Base-by-base conservation (phyloP, 64 coral and sea anemone species). In the Montipora foliosa region DNA sequence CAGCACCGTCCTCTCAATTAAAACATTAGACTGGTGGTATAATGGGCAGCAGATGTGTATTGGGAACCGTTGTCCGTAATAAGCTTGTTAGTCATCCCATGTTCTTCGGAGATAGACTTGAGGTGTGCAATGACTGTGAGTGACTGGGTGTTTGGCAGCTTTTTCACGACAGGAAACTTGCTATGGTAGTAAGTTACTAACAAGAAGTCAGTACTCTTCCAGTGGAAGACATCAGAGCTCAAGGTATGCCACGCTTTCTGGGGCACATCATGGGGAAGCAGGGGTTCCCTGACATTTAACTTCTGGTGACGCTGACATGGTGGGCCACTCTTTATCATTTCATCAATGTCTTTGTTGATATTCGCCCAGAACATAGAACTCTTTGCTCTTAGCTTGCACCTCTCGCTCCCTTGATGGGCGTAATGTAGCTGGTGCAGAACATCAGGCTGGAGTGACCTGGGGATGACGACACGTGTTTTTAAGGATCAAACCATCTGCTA, bases 231-330 rank as follows among this genome's bases (percentile, higher is more conserved):
- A 16, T 77, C 90, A 44, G 90, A 64, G 67, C 80, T 80, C 21
- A 92, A 71, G 13, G 77, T 92, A 71, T 92, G 90, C 90, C 90
- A 92, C 16, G 90, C 55, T 37, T 37, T 37, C 37, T 37, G 37
- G 37, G 37, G 1, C 37, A 37, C 37, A 37, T 37, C 37, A 37
- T 37, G 37, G 37, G 37, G 37, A 1, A 37, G 37, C 37, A 37
- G 2, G 37, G 37, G 37, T 37, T 37, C 37, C 2, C 37, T 37
- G 37, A 37, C 37, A 37, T 37, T 37, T 37, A 37, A 37, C 37
- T 37, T 37, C 58, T 85, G 83, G 37, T 37, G 37, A 37, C 37
- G 1, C 37, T 37, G 1, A 37, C 37, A 37, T 6, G 57, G 79
- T 11, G 67, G 90, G 9, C 79, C 46, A 78, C 80, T 11, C 57